A percentile compares a stretch with the other conserved stretches of the same genome.
Conservation (phyloP, 2,797 vertebrate species). For the Leptodactylus fallax region DNA sequence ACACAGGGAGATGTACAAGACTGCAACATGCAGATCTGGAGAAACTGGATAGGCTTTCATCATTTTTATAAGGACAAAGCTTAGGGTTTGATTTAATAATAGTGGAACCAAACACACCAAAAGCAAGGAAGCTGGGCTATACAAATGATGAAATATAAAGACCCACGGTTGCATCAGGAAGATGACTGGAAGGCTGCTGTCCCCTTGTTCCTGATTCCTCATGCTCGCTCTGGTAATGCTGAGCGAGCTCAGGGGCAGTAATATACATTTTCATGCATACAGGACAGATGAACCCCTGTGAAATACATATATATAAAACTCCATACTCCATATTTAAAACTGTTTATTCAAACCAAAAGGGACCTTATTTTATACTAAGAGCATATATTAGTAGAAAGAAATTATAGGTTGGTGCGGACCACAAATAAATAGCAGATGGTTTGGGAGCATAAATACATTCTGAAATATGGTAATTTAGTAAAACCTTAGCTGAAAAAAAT, state of each 20-base stretch:
- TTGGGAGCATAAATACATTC: background rate
- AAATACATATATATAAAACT: conserved; percentile 64
- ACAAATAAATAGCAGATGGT: background rate
- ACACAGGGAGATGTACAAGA: background rate
- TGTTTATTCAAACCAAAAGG: background rate
- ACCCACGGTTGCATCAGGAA: conserved; percentile 74
- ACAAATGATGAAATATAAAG: conserved; percentile 68
- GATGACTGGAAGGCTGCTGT: conserved; percentile 71
- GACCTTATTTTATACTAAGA: background rate
- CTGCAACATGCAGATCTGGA: background rate
- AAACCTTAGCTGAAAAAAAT: background rate
- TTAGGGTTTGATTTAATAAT: background rate
- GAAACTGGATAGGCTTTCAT: background rate
- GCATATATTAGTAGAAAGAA: background rate
- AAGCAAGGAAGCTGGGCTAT: conserved; percentile 62
- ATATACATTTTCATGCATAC: conserved; percentile 79
- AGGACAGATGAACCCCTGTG: conserved; percentile 83
- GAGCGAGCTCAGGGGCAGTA: conserved; percentile 76
- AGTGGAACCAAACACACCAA: conserved; percentile 63
- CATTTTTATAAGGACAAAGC: background rate
- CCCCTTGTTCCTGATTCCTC: conserved; percentile 70
- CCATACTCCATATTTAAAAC: background rate
- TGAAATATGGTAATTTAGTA: background rate
- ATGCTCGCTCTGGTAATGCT: conserved; percentile 78
- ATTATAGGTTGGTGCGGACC: background rate